These are phyloP conservation scores for Mylabris sibirica DNA, from an alignment of 2,888 invertebrate genomes.

Conservation along the genomic window DNA sequence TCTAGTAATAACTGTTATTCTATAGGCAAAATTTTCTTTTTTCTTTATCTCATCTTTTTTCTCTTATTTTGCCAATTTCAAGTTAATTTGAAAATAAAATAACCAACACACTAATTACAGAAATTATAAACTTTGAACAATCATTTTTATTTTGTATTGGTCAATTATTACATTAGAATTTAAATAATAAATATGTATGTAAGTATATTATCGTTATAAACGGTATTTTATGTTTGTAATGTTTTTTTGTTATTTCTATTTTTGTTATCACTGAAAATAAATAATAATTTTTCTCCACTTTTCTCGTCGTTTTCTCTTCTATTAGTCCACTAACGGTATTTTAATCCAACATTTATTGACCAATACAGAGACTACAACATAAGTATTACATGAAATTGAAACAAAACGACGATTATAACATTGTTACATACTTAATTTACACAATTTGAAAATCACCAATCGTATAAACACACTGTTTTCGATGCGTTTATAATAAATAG, in stretches of 20 bases:
- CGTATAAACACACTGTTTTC: neutral
- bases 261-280: neutral
- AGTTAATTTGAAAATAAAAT: neutral
- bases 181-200: neutral
- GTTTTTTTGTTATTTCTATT: neutral
- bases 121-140: neutral
- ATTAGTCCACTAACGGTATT: neutral
- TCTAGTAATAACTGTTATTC: neutral
- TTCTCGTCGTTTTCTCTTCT: constrained; percentile 1
- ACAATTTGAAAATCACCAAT: too few relatives aligned
- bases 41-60: neutral
- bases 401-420: neutral
- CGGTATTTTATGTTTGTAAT: neutral
- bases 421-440: too few relatives aligned
- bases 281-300: neutral
- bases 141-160: neutral
- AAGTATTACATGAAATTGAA: neutral
- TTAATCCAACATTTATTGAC: neutral
- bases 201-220: neutral
- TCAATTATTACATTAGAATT: neutral
- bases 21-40: neutral
- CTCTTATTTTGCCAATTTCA: neutral
- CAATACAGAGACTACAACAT: neutral
- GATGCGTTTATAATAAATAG: too few relatives aligned
- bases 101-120: neutral